Percentiles rank a stretch among this genome's conserved stretches.
Conservation (phyloP, 2,797 vertebrate genomes). For the Tadarida brasiliensis region DNA sequence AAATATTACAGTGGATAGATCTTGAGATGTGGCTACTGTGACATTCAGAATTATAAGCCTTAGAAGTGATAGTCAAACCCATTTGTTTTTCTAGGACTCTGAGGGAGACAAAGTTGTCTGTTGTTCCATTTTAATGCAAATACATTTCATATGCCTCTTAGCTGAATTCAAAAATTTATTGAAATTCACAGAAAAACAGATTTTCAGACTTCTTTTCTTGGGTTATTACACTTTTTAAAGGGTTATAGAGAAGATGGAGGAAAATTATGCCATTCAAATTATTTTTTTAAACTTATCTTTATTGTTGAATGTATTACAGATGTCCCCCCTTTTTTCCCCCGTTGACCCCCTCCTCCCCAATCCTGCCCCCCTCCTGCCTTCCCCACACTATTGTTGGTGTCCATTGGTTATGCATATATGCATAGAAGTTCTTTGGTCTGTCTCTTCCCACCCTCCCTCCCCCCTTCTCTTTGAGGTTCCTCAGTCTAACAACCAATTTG, state of each 20-base stretch:
- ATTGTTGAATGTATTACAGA: too few species aligned
- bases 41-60: not conserved
- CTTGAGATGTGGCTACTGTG: not conserved
- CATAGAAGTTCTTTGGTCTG: too few species aligned
- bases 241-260: not conserved
- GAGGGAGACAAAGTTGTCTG: not conserved
- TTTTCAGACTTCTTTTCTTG: slow-evolving; percentile 56
- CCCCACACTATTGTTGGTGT: too few species aligned
- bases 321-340: too few species aligned
- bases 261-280: not conserved
- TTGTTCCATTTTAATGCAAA: slow-evolving; percentile 32
- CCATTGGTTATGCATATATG: too few species aligned
- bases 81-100: not conserved
- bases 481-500: too few species aligned
- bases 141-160: not conserved
- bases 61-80: not conserved
- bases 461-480: too few species aligned
- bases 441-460: too few species aligned
- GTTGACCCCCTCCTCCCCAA: too few species aligned
- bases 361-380: too few species aligned
- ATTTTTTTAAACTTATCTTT: too few species aligned
- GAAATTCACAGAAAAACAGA: slow-evolving; percentile 33
- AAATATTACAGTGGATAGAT: not conserved
- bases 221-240: slow-evolving; percentile 2
- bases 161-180: not conserved